Conservation (phyloP, 2,888 invertebrate genomes). For the Argyra leucocephala region DNA sequence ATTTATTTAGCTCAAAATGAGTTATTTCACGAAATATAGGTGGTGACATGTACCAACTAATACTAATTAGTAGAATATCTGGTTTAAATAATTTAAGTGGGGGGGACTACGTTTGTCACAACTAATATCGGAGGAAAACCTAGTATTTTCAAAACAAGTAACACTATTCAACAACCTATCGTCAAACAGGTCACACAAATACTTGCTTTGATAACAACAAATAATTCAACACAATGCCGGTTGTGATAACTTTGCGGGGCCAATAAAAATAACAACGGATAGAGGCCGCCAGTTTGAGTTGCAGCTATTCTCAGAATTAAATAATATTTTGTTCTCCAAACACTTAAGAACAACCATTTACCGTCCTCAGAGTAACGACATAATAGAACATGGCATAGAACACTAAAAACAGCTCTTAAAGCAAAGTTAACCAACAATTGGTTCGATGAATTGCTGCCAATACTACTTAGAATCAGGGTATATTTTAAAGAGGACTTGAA, state of each 20-base stretch:
- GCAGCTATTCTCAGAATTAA: too few species aligned
- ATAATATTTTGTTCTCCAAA: too few species aligned
- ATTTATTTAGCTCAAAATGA: slow-evolving; percentile 41
- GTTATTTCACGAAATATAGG: slow-evolving; percentile 42
- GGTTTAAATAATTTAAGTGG: slow-evolving; percentile 33
- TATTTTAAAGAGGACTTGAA: too few species aligned
- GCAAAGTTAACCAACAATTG: too few species aligned
- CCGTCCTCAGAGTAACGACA: too few species aligned
- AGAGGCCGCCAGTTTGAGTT: too few species aligned
- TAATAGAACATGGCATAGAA: too few species aligned
- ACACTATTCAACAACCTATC: slow-evolving; percentile 30
- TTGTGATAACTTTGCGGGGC: slow-evolving; percentile 27
- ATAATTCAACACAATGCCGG: slow-evolving; percentile 27
- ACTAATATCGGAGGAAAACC: slow-evolving; percentile 40
- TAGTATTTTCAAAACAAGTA: slow-evolving; percentile 37
- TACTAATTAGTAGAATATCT: slow-evolving; percentile 41
- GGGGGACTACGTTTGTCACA: slow-evolving; percentile 30
- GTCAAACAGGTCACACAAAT: slow-evolving; percentile 31
- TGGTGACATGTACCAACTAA: slow-evolving; percentile 42
- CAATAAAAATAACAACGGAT: too few species aligned
- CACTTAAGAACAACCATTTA: too few species aligned
- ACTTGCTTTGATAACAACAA: slow-evolving; percentile 41
- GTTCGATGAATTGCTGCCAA: too few species aligned
- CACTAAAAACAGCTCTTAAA: too few species aligned
- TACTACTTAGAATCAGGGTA: too few species aligned